phyloP scores from a whole-genome alignment of 2,113 vertebrate species.

The Tauraco erythrolophus region DNA sequence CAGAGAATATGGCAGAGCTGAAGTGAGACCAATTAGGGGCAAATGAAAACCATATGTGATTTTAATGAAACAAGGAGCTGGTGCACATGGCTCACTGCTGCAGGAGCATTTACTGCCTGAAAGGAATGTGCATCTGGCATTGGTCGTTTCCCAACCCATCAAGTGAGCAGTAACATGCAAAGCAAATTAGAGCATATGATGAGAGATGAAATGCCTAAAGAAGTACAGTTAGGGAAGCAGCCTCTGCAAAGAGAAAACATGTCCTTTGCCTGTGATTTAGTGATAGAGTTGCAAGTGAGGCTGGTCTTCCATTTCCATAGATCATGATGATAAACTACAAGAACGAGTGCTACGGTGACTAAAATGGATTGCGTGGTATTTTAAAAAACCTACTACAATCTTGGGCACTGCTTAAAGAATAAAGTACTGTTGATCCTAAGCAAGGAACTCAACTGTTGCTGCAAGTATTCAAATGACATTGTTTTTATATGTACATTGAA shows the following conservation, averaged over 20 bases:
- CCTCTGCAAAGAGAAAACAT: background rate
- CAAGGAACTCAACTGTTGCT: background rate
- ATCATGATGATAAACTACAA: background rate
- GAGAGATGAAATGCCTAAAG: constrained; percentile 13
- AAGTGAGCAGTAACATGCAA: constrained; percentile 6
- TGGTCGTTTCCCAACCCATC: constrained; percentile 37
- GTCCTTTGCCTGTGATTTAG: constrained; percentile 1
- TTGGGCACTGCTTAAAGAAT: background rate
- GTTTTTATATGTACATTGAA: background rate
- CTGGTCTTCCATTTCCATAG: constrained; percentile 1
- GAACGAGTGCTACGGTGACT: background rate
- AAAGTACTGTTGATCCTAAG: background rate
- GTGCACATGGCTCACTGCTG: constrained; percentile 28
- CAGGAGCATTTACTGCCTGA: constrained; percentile 56
- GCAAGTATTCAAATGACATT: background rate
- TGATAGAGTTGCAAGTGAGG: background rate
- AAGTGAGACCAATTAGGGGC: constrained; percentile 59
- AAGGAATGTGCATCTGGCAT: constrained; percentile 58
- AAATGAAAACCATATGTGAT: constrained; percentile 64
- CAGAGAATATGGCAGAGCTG: constrained; percentile 23
- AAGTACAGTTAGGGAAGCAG: background rate
- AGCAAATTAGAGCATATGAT: constrained; percentile 39
- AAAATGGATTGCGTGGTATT: background rate
- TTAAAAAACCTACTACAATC: background rate
- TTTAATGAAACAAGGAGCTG: constrained; percentile 59